Conservation (phyloP, 2,113 vertebrate genomes). For the Toxotes jaculatrix region DNA sequence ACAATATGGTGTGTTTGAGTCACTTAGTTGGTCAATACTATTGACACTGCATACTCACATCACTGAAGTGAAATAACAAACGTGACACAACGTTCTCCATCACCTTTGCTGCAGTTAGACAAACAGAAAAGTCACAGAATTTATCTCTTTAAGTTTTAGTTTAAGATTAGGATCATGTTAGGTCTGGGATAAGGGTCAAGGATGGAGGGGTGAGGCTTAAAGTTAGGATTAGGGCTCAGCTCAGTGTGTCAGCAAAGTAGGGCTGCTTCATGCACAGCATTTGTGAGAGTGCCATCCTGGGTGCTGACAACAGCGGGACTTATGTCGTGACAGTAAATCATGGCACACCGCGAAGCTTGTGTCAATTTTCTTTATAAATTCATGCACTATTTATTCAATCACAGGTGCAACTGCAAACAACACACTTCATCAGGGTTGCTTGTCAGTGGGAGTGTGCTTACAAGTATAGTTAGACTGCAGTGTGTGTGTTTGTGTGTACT, state of each 20-base stretch:
- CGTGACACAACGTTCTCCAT: neutral
- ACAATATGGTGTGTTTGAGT: neutral
- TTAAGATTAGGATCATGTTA: neutral
- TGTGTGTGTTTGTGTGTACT: constrained; percentile 34
- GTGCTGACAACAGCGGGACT: constrained; percentile 38
- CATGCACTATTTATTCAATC: constrained; percentile 51
- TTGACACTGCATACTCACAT: neutral
- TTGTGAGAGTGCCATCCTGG: constrained; percentile 15
- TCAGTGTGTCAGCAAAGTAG: constrained; percentile 12
- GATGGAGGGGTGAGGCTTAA: neutral
- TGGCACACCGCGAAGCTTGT: constrained; percentile 11
- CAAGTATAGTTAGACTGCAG: constrained; percentile 6
- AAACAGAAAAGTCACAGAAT: neutral
- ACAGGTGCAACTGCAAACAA: constrained; percentile 39
- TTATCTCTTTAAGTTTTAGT: neutral
- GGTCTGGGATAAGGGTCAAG: neutral
- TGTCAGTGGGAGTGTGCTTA: constrained; percentile 30
- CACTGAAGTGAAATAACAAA: neutral
- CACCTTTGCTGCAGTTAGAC: neutral
- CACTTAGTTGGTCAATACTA: neutral
- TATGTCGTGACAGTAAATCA: constrained; percentile 35
- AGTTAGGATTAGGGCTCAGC: neutral
- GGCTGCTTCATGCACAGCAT: constrained; percentile 18
- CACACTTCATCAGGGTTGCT: neutral
- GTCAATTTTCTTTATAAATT: constrained; percentile 33